Percentiles rank a stretch among this genome's conserved stretches.
These are phyloP conservation scores for Hippoglossus stenolepis DNA, from an alignment of 2,113 vertebrate species.

Conservation along the genomic window DNA sequence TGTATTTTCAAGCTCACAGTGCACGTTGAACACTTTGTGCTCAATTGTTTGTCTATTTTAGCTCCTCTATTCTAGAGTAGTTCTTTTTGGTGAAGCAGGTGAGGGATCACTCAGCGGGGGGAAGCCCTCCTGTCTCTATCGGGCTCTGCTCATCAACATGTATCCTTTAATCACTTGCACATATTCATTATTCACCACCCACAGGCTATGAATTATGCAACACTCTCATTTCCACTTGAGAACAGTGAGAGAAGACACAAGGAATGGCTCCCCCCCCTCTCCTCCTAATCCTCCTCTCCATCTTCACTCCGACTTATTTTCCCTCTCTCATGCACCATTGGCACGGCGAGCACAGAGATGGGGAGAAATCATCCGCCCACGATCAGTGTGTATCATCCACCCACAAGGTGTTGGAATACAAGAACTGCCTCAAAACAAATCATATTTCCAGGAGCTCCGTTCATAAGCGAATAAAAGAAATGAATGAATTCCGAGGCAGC, in stretches of 20 bases:
- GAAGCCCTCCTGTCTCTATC: conserved; percentile 51
- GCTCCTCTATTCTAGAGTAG: neutral
- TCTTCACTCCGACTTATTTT: conserved; percentile 14
- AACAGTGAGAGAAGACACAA: conserved; percentile 60
- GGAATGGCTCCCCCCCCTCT: conserved; percentile 35
- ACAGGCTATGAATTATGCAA: conserved; percentile 79
- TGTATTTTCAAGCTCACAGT: conserved; percentile 1
- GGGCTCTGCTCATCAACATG: conserved; percentile 65
- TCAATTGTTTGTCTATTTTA: conserved; percentile 18
- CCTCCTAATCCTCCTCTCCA: conserved; percentile 3
- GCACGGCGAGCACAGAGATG: neutral
- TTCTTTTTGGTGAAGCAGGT: conserved; percentile 36
- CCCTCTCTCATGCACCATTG: conserved; percentile 20
- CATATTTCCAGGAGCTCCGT: neutral
- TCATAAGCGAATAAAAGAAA: neutral
- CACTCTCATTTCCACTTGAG: conserved; percentile 52
- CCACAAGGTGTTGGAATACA: conserved; percentile 11
- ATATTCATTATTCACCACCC: conserved; percentile 80
- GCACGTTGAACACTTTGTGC: conserved; percentile 19
- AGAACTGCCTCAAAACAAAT: neutral
- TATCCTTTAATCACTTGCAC: conserved; percentile 75
- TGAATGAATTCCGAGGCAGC: too few relatives aligned
- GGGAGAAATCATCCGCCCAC: neutral
- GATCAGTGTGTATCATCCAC: neutral
- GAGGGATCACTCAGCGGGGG: conserved; percentile 59